Evolutionary conservation across 2,888 invertebrate species (phyloP).

Genomic region (Epinotia bilunana): DNA sequence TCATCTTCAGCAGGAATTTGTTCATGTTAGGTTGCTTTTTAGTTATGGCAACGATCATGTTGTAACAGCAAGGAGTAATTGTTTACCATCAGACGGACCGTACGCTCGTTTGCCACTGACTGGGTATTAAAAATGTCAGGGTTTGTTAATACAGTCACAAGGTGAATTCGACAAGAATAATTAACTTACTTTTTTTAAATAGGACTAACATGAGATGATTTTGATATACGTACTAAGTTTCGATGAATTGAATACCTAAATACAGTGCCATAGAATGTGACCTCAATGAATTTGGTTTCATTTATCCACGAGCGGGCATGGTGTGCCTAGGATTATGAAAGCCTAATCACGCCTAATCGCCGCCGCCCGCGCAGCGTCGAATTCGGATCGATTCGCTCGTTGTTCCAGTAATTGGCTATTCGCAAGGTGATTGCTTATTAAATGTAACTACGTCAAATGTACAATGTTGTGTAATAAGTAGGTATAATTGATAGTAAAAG

Average conservation of each 20-base stretch:
- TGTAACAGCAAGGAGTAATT: too few relatives aligned
- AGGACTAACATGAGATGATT: too few relatives aligned
- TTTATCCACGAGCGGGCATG: slow-evolving; percentile 20
- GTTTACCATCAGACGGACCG: too few relatives aligned
- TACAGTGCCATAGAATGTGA: too few relatives aligned
- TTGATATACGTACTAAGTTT: too few relatives aligned
- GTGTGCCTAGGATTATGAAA: slow-evolving; percentile 53
- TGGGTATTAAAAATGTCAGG: too few relatives aligned
- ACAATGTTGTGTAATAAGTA: not conserved
- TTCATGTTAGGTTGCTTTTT: not conserved
- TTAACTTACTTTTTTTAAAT: too few relatives aligned
- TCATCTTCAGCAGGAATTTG: not conserved
- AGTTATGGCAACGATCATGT: not conserved
- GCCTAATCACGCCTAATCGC: slow-evolving; percentile 40
- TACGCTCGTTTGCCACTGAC: too few relatives aligned
- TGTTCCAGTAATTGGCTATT: slow-evolving; percentile 41
- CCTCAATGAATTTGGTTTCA: not conserved
- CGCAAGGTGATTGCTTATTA: slow-evolving; percentile 22
- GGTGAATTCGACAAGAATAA: too few relatives aligned
- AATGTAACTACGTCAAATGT: not conserved
- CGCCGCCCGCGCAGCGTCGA: slow-evolving; percentile 61
- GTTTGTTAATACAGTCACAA: too few relatives aligned
- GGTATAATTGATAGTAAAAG: not conserved
- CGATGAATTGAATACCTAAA: too few relatives aligned
- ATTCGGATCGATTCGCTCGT: slow-evolving; percentile 62